These are phyloP conservation scores for Aricia agestis DNA, from an alignment of 1,140 invertebrate species.

Conservation along the genomic window DNA sequence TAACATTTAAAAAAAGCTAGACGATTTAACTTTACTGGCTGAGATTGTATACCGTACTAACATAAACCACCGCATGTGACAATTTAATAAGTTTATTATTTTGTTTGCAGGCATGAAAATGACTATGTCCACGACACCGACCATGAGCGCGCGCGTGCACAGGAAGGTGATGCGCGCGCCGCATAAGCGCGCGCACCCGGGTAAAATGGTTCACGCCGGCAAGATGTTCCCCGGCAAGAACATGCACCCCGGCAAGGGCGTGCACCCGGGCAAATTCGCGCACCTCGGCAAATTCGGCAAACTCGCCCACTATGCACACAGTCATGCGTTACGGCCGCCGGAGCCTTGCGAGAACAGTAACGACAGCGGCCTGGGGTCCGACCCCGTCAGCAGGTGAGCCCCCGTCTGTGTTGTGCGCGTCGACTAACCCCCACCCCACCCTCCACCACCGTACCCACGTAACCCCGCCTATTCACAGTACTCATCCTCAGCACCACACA, in stretches of 20 bases:
- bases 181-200: slow-evolving; percentile 72
- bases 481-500: no score
- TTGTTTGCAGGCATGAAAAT: slow-evolving; percentile 79
- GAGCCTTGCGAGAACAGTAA: slow-evolving; percentile 87
- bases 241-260: slow-evolving; percentile 67
- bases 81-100: slow-evolving; percentile 26
- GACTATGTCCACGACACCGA: slow-evolving; percentile 81
- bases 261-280: slow-evolving; percentile 61
- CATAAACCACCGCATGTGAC: slow-evolving; percentile 4
- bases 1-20: no score
- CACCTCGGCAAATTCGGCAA: slow-evolving; percentile 67
- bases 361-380: slow-evolving; percentile 88
- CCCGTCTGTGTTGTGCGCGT: slow-evolving; percentile 13
- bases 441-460: background rate
- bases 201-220: slow-evolving; percentile 60
- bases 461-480: background rate
- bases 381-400: slow-evolving; percentile 75
- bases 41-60: background rate
- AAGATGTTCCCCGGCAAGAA: slow-evolving; percentile 70
- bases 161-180: slow-evolving; percentile 78
- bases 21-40: no score
- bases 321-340: slow-evolving; percentile 57
- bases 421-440: background rate
- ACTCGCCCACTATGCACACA: slow-evolving; percentile 59
- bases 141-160: slow-evolving; percentile 79